Percentiles rank a stretch among this genome's conserved stretches.
Evolutionary conservation across 1,140 invertebrate genomes (phyloP).

Genomic region (Papilio dardanus): DNA sequence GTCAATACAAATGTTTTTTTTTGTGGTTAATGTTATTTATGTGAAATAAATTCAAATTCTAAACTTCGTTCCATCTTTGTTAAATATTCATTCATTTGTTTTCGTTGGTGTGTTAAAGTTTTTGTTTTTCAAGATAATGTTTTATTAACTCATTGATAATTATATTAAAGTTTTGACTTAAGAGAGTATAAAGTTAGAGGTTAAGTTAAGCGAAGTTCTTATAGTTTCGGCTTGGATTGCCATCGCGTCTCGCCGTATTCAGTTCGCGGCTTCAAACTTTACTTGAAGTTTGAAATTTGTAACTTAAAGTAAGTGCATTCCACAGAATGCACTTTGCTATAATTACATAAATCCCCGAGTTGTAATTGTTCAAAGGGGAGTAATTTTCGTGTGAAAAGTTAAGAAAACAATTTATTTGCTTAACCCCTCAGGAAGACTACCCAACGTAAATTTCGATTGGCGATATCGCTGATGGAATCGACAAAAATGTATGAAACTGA

Average conservation of each 20-base stretch:
- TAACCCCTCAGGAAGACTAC: too few relatives aligned
- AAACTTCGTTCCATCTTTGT: background rate
- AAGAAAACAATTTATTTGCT: background rate
- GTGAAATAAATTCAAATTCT: background rate
- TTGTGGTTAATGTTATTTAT: background rate
- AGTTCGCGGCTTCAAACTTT: conserved; percentile 14
- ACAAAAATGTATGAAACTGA: too few relatives aligned
- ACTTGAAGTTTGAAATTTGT: conserved; percentile 31
- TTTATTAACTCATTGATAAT: background rate
- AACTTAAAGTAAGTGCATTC: conserved; percentile 33
- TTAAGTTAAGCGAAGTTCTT: conserved; percentile 2
- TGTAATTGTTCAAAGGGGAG: background rate
- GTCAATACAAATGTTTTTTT: background rate
- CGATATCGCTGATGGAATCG: too few relatives aligned
- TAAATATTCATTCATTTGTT: background rate
- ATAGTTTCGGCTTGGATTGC: background rate
- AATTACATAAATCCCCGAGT: conserved; percentile 13
- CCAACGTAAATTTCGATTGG: too few relatives aligned
- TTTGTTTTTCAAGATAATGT: background rate
- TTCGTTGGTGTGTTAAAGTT: background rate
- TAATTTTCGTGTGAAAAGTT: background rate
- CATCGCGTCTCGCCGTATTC: conserved; percentile 18
- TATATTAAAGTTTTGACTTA: background rate
- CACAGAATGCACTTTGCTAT: conserved; percentile 17
- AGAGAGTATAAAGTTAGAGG: background rate